phyloP scores from a whole-genome alignment of 1,140 invertebrate genomes.

The Littorina saxatilis region DNA sequence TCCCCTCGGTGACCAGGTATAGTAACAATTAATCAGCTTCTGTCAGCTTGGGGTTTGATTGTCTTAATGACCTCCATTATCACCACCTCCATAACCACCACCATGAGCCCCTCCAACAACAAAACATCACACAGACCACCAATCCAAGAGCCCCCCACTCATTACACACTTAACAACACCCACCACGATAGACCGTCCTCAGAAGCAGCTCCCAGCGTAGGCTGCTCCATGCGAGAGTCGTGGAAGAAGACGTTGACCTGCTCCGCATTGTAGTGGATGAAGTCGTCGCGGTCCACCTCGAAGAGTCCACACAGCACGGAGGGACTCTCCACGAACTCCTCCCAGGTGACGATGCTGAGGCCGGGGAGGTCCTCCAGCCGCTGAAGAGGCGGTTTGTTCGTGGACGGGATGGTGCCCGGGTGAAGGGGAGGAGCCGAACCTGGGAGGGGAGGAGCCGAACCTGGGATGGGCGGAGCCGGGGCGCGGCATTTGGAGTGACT shows the following conservation, averaged over 20 bases:
- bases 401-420: constrained; percentile 1
- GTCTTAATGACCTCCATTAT: too few relatives aligned
- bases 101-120: too few relatives aligned
- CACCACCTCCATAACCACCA: too few relatives aligned
- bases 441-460: neutral
- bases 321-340: constrained; percentile 39
- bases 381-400: neutral
- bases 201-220: constrained; percentile 34
- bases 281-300: constrained; percentile 12
- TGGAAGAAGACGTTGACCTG: constrained; percentile 42
- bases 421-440: neutral
- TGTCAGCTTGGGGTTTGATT: too few relatives aligned
- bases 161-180: neutral
- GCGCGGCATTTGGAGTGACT: neutral
- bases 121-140: too few relatives aligned
- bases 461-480: neutral
- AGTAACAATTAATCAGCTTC: too few relatives aligned
- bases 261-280: constrained; percentile 34
- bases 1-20: too few relatives aligned
- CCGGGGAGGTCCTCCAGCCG: constrained; percentile 29
- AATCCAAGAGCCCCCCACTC: too few relatives aligned
- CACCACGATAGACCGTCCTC: constrained; percentile 39
- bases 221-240: constrained; percentile 35
- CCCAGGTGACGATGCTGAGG: constrained; percentile 43
- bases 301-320: constrained; percentile 33